A percentile compares a stretch with the other conserved stretches of the same genome.
Conservation (phyloP, 2,113 vertebrate species). For the Pteropus alecto region DNA sequence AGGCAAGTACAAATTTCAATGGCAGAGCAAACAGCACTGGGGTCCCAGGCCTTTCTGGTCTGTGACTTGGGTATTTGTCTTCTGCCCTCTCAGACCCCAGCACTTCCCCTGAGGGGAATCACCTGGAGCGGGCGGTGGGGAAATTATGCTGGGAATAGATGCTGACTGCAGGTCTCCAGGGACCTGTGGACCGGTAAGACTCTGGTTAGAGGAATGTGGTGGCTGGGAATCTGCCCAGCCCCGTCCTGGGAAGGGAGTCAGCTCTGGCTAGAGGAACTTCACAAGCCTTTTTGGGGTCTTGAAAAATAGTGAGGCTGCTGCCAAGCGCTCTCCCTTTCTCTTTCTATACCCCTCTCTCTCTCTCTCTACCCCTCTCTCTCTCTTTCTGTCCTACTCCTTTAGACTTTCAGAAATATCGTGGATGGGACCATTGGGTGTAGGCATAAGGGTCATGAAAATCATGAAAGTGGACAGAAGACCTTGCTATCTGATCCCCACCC, state of each 20-base stretch:
- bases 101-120: not conserved
- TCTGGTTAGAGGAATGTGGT: accelerated
- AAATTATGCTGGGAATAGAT: not conserved
- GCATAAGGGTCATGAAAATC: not conserved
- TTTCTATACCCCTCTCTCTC: no score
- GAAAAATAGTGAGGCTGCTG: not conserved
- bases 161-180: not conserved
- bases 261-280: not conserved
- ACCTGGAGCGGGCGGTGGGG: not conserved
- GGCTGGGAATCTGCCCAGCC: not conserved
- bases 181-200: not conserved
- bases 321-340: accelerated
- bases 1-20: accelerated
- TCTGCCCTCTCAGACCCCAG: not conserved
- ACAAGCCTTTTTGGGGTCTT: not conserved
- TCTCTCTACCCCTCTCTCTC: no score
- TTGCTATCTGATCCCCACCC: not conserved
- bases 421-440: not conserved
- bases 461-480: not conserved
- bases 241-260: not conserved
- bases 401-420: not conserved
- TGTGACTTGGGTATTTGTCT: accelerated
- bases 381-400: accelerated
- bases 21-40: accelerated
- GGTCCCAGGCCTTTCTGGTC: not conserved